Percentiles rank a stretch among this genome's conserved stretches.
These are phyloP conservation scores for Tetragonula carbonaria DNA, from an alignment of 2,888 invertebrate genomes.

Conservation along the genomic window DNA sequence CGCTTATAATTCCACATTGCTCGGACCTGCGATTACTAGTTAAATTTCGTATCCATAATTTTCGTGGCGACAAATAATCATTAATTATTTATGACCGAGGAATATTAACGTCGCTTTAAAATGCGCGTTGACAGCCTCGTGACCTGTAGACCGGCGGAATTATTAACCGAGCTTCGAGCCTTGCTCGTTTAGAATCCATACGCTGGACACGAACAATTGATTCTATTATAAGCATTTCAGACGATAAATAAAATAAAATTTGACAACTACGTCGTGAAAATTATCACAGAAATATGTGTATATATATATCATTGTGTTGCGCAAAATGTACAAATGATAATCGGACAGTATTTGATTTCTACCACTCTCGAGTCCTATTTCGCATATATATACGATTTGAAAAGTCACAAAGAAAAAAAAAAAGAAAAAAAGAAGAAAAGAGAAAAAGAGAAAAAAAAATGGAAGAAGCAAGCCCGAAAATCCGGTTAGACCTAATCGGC, in stretches of 20 bases:
- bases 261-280: background rate
- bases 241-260: background rate
- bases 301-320: background rate
- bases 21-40: background rate
- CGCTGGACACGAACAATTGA: background rate
- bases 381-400: background rate
- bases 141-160: background rate
- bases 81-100: constrained; percentile 7
- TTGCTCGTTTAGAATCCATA: background rate
- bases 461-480: background rate
- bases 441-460: no score
- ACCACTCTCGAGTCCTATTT: constrained; percentile 19
- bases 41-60: background rate
- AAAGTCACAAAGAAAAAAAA: background rate
- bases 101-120: constrained; percentile 27
- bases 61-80: background rate
- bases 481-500: constrained; percentile 1
- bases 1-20: background rate
- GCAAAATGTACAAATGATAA: background rate
- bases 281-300: background rate
- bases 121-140: constrained; percentile 1
- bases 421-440: no score
- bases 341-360: constrained; percentile 7
- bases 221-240: background rate
- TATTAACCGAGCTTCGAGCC: background rate